Percentiles rank a stretch among this genome's conserved stretches.
Conservation (phyloP, 1,140 invertebrate species). For the Centruroides vittatus region DNA sequence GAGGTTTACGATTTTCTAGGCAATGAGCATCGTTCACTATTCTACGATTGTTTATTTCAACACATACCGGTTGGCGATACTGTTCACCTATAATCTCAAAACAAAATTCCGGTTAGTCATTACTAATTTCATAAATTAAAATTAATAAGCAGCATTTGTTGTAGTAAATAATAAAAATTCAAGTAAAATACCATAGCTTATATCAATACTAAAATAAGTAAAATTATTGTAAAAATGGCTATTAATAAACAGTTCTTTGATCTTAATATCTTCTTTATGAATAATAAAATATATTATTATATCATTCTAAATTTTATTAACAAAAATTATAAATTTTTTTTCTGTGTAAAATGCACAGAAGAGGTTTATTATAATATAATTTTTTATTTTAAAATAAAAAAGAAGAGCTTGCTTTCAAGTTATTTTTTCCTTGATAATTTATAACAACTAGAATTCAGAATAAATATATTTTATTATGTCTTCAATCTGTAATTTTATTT, state of each 20-base stretch:
- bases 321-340: too few species aligned
- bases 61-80: slow-evolving; percentile 21
- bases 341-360: too few species aligned
- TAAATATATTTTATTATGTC: too few species aligned
- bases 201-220: not conserved
- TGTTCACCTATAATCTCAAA: slow-evolving; percentile 23
- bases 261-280: too few species aligned
- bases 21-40: slow-evolving; percentile 19
- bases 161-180: not conserved
- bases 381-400: too few species aligned
- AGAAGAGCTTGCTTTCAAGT: too few species aligned
- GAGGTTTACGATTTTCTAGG: slow-evolving; percentile 14
- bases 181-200: not conserved
- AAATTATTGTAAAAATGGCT: not conserved
- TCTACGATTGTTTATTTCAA: slow-evolving; percentile 15
- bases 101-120: not conserved
- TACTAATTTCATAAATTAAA: not conserved
- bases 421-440: too few species aligned
- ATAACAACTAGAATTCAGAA: too few species aligned
- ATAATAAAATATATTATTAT: too few species aligned
- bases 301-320: too few species aligned
- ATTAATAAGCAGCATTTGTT: not conserved
- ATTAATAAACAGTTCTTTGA: not conserved
- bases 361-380: too few species aligned
- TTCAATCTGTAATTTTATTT: too few species aligned